phyloP scores from a whole-genome alignment of 2,888 invertebrate genomes.

The Chrysopilus asiliformis region DNA sequence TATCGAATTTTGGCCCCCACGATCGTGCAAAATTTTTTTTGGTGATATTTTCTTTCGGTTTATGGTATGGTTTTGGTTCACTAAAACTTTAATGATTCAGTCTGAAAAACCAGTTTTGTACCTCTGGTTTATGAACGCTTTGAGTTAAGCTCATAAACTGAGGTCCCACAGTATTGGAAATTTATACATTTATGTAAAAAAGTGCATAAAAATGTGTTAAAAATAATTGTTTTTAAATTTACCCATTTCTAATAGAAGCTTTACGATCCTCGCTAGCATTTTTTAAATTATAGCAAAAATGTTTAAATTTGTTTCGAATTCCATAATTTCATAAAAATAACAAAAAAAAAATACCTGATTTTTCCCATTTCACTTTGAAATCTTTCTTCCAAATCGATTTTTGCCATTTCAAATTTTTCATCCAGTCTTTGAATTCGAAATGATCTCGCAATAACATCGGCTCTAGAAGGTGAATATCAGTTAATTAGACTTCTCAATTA shows the following conservation, averaged over 20 bases:
- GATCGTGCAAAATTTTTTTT: too few species aligned
- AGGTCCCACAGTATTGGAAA: too few species aligned
- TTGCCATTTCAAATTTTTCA: constrained; percentile 40
- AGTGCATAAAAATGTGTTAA: too few species aligned
- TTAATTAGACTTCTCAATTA: too few species aligned
- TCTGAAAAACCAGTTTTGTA: too few species aligned
- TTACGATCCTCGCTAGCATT: constrained; percentile 11
- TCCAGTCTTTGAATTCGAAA: constrained; percentile 50
- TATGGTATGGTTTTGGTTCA: too few species aligned
- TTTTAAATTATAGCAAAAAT: constrained; percentile 1
- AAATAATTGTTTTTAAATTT: background rate
- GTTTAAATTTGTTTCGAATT: constrained; percentile 1
- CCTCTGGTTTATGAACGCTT: too few species aligned
- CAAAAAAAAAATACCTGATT: constrained; percentile 23
- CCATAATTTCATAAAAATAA: background rate
- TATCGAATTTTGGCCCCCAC: too few species aligned
- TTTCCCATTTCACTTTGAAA: constrained; percentile 42
- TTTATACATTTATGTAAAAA: too few species aligned
- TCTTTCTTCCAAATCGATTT: constrained; percentile 44
- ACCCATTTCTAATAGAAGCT: constrained; percentile 9
- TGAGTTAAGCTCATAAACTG: too few species aligned
- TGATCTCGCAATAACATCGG: constrained; percentile 37
- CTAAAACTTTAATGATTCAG: too few species aligned
- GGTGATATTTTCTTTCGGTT: too few species aligned
- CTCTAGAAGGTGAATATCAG: constrained; percentile 16